These are phyloP conservation scores for Macrochelys suwanniensis DNA, from an alignment of 2,797 vertebrate species.

Conservation along the genomic window DNA sequence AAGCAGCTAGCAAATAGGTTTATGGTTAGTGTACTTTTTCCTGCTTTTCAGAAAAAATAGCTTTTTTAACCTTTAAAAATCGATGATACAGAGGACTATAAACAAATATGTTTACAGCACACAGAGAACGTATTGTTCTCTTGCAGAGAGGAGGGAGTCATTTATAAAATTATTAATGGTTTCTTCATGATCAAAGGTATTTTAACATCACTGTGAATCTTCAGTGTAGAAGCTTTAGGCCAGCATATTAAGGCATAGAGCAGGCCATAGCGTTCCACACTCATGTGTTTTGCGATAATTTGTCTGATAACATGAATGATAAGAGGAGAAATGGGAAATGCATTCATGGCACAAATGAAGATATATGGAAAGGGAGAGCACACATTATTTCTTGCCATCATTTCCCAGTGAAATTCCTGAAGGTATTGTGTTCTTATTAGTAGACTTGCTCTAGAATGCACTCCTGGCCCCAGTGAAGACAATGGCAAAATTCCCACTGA, in stretches of 20 bases:
- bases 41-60: neutral
- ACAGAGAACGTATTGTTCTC: neutral
- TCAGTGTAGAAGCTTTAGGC: neutral
- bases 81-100: neutral
- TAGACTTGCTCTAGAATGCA: neutral
- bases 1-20: neutral
- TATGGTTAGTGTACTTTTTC: neutral
- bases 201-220: neutral
- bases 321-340: conserved; percentile 30
- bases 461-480: neutral
- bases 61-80: neutral
- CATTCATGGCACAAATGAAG: neutral
- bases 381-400: conserved; percentile 50
- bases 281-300: accelerated
- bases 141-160: neutral
- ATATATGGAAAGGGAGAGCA: conserved; percentile 22
- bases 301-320: neutral
- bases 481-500: neutral
- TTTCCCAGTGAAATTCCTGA: conserved; percentile 54
- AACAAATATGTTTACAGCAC: neutral
- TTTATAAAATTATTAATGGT: neutral
- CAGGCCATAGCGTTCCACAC: neutral
- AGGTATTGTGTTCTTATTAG: conserved; percentile 31
- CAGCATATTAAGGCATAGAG: neutral
- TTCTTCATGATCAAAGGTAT: neutral